phyloP scores from a whole-genome alignment of 1,140 invertebrate species.

The Chrysomallon squamiferum region DNA sequence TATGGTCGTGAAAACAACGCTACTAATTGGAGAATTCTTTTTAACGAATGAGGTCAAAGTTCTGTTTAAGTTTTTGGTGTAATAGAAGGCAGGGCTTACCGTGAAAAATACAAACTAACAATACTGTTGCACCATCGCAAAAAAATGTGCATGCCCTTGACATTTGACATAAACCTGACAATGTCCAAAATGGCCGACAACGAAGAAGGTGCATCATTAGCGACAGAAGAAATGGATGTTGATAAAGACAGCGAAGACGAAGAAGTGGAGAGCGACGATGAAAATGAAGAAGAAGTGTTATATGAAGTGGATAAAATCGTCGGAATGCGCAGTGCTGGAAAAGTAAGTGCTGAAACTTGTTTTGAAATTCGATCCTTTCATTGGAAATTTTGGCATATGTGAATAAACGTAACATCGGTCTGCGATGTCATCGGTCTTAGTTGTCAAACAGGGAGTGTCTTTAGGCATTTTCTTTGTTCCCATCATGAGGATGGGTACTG shows the following conservation, averaged over 20 bases:
- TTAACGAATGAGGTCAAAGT: too few species aligned
- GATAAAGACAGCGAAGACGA: slow-evolving; percentile 7
- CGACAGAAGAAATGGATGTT: slow-evolving; percentile 18
- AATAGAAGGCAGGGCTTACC: too few species aligned
- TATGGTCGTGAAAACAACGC: too few species aligned
- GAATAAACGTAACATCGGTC: neutral
- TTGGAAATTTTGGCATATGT: neutral
- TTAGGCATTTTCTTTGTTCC: neutral
- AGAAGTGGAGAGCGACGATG: slow-evolving; percentile 9
- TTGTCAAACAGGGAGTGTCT: neutral
- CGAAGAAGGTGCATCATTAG: slow-evolving; percentile 23
- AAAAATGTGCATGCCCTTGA: too few species aligned
- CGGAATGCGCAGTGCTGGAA: slow-evolving; percentile 25
- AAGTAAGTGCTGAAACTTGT: slow-evolving; percentile 7
- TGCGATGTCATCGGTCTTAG: neutral
- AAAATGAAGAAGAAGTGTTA: slow-evolving; percentile 29
- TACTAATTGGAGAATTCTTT: too few species aligned
- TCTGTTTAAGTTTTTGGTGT: too few species aligned
- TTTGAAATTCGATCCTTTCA: neutral
- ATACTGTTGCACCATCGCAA: too few species aligned
- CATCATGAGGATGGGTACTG: neutral
- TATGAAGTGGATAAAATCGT: slow-evolving; percentile 47
- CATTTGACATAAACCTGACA: neutral
- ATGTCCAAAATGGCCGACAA: slow-evolving; percentile 37
- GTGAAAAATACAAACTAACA: too few species aligned